These are phyloP conservation scores for Arnoldichthys spilopterus DNA, from an alignment of 2,797 vertebrate species.

Conservation along the genomic window DNA sequence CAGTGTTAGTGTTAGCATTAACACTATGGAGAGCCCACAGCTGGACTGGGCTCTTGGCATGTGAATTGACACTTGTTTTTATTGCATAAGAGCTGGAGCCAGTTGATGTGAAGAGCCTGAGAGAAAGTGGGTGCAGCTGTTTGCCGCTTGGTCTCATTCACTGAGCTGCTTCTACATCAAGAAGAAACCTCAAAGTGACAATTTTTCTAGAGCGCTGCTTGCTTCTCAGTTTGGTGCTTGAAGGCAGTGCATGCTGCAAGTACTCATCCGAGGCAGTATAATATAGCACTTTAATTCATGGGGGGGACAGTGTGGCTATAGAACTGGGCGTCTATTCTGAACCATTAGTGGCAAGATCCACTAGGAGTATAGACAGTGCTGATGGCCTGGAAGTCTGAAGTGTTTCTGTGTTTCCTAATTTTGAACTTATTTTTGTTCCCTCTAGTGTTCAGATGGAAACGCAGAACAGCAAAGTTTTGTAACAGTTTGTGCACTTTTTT, in stretches of 20 bases:
- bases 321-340: conserved; percentile 2
- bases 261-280: conserved; percentile 25
- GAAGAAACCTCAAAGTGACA: conserved; percentile 31
- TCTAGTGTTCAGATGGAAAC: not conserved
- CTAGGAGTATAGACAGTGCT: not conserved
- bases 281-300: conserved; percentile 17
- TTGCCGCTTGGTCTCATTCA: conserved; percentile 43
- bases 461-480: not conserved
- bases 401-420: not conserved
- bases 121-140: conserved; percentile 54
- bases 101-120: conserved; percentile 31
- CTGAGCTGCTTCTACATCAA: conserved; percentile 20
- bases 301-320: conserved; percentile 3
- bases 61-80: conserved; percentile 42
- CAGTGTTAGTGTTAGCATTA: conserved; percentile 25
- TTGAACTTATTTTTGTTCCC: not conserved
- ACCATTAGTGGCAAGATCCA: not conserved
- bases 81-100: conserved; percentile 47
- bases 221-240: conserved; percentile 34
- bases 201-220: conserved; percentile 18
- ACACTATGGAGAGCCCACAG: conserved; percentile 40
- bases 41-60: conserved; percentile 37
- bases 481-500: not conserved
- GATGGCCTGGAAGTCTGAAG: not conserved
- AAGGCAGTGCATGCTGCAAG: conserved; percentile 36